phyloP scores from a whole-genome alignment of 2,797 vertebrate species.

The Mycteria americana region DNA sequence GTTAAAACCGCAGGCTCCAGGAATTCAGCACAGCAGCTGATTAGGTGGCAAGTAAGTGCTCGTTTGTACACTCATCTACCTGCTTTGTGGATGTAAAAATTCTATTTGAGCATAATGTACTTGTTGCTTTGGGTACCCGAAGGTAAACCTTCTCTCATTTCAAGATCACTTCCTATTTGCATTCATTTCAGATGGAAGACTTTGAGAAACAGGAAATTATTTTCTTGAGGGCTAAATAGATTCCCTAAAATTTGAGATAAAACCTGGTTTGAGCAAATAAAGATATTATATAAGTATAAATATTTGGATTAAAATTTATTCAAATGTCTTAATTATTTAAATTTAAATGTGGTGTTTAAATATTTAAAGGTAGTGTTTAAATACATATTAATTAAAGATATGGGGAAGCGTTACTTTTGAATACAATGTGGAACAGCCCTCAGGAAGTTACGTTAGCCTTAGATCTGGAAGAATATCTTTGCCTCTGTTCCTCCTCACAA shows the following conservation, averaged over 20 bases:
- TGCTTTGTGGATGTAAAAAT: not conserved
- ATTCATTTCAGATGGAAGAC: not conserved
- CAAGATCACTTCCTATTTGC: not conserved
- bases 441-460: not conserved
- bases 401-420: not conserved
- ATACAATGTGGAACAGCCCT: not conserved
- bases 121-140: not conserved
- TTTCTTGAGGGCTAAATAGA: not conserved
- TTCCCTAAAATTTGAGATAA: conserved; percentile 3
- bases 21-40: not conserved
- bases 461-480: not conserved
- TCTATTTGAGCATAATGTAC: not conserved
- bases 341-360: not conserved
- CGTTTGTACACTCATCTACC: not conserved
- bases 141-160: not conserved
- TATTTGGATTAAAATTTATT: conserved; percentile 4
- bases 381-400: conserved; percentile 16
- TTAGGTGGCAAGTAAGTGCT: not conserved
- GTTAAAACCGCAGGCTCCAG: not conserved
- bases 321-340: not conserved
- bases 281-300: conserved; percentile 6
- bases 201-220: not conserved
- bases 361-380: not conserved
- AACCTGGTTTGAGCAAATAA: conserved; percentile 18
- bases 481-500: not conserved